These are phyloP conservation scores for Trachythela sp. DNA, from an alignment of 64 coral and sea anemone species.

Conservation along the genomic window DNA sequence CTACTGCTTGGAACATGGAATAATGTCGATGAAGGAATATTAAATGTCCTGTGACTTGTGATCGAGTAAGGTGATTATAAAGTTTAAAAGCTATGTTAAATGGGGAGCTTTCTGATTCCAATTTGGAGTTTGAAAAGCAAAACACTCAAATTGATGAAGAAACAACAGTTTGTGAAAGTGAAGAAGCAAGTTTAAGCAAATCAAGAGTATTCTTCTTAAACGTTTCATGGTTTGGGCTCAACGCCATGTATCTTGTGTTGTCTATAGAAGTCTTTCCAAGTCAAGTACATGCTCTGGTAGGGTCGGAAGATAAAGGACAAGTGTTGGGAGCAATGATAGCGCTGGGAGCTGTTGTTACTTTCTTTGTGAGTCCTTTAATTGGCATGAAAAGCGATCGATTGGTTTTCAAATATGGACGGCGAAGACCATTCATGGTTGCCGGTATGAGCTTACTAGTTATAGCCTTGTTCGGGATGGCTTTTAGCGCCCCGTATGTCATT, in stretches of 20 bases:
- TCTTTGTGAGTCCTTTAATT: conserved; percentile 90
- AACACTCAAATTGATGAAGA: neutral
- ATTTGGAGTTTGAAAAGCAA: neutral
- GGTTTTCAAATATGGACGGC: conserved; percentile 78
- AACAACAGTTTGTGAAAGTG: neutral
- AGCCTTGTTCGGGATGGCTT: conserved; percentile 93
- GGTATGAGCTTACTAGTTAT: conserved; percentile 77
- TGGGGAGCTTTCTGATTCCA: neutral
- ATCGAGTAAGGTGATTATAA: neutral
- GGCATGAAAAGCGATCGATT: conserved; percentile 98
- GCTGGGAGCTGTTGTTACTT: conserved; percentile 86
- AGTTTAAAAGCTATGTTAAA: neutral
- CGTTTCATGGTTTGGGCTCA: conserved; percentile 98
- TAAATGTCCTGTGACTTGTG: neutral
- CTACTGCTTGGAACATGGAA: neutral
- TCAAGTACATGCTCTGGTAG: conserved; percentile 89
- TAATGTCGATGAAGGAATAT: neutral
- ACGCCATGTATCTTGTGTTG: conserved; percentile 95
- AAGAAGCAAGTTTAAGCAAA: conserved; percentile 54
- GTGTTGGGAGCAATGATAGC: conserved; percentile 90
- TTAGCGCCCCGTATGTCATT: conserved; percentile 95
- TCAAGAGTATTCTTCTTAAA: conserved; percentile 87
- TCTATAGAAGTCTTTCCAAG: conserved; percentile 90
- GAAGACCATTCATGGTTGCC: conserved; percentile 88
- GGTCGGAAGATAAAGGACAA: conserved; percentile 84